Percentiles rank a stretch among this genome's conserved stretches.
These are phyloP conservation scores for Strigamia maritima DNA, from an alignment of 2,888 invertebrate species.

Conservation along the genomic window DNA sequence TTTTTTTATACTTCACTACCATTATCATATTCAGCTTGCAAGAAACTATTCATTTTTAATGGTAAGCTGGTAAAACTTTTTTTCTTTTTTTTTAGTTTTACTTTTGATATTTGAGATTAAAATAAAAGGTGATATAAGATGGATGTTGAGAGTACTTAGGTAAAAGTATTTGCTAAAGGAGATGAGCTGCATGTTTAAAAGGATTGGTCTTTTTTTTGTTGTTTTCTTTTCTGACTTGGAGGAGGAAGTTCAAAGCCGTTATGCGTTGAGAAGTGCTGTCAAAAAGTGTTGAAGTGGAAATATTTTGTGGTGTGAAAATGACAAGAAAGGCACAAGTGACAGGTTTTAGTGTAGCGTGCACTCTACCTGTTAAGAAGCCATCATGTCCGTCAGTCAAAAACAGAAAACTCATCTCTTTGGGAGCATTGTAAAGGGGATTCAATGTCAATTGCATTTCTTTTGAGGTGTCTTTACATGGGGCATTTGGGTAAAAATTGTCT, in stretches of 20 bases:
- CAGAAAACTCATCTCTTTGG: conserved; percentile 10
- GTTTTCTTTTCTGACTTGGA: background rate
- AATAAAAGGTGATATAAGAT: background rate
- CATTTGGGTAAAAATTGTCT: background rate
- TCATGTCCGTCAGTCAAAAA: conserved; percentile 15
- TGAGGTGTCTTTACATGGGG: background rate
- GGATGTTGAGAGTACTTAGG: background rate
- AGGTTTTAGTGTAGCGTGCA: conserved; percentile 15
- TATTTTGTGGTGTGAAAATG: conserved; percentile 5
- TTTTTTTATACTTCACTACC: background rate
- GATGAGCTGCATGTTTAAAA: conserved; percentile 7
- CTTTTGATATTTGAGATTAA: background rate
- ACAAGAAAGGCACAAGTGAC: conserved; percentile 10
- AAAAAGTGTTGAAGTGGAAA: conserved; percentile 5
- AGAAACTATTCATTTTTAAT: background rate
- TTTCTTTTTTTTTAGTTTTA: too few species aligned
- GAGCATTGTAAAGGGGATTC: conserved; percentile 10
- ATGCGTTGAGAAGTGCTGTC: conserved; percentile 10
- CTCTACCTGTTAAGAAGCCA: conserved; percentile 15
- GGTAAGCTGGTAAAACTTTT: too few species aligned
- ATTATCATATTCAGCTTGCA: background rate
- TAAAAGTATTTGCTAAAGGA: background rate
- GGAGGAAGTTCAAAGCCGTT: conserved; percentile 5
- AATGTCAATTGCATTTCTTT: conserved; percentile 1
- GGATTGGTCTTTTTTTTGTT: background rate